These are phyloP conservation scores for Belonocnema kinseyi DNA, from an alignment of 1,140 invertebrate genomes.

Conservation along the genomic window DNA sequence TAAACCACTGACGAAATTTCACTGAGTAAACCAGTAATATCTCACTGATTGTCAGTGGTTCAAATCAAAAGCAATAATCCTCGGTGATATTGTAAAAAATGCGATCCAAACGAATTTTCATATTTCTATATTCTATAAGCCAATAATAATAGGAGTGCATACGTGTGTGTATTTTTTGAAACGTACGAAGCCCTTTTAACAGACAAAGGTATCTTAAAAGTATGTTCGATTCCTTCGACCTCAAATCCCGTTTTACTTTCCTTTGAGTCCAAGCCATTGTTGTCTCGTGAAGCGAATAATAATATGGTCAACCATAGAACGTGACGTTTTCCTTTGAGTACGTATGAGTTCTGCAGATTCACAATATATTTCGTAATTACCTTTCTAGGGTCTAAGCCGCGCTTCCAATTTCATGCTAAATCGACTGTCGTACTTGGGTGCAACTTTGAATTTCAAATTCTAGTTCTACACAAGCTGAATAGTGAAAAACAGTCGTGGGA, in stretches of 20 bases:
- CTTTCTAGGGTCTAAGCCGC: background rate
- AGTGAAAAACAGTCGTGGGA: background rate
- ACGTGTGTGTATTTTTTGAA: too few relatives aligned
- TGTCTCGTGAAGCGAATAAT: slow-evolving; percentile 29
- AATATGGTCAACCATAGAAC: slow-evolving; percentile 30
- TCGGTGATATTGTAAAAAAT: too few relatives aligned
- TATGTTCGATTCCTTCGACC: slow-evolving; percentile 18
- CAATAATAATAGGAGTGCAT: too few relatives aligned
- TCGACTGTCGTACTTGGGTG: background rate
- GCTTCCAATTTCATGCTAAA: slow-evolving; percentile 8
- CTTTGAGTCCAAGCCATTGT: slow-evolving; percentile 26
- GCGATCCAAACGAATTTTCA: background rate
- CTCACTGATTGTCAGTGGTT: too few relatives aligned
- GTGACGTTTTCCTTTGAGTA: slow-evolving; percentile 28
- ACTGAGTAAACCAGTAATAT: too few relatives aligned
- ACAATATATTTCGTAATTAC: slow-evolving; percentile 23
- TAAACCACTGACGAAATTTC: too few relatives aligned
- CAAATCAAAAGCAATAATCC: too few relatives aligned
- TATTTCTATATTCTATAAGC: background rate
- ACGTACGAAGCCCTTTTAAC: background rate
- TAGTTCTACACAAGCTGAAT: background rate
- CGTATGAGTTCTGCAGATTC: slow-evolving; percentile 14
- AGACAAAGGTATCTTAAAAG: slow-evolving; percentile 3
- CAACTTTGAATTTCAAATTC: slow-evolving; percentile 26
- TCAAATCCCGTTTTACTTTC: slow-evolving; percentile 22